Evolutionary conservation across 2,888 invertebrate genomes (phyloP), one percentile per base, ranked within the genome.

Genomic region (Melolontha melolontha): DNA sequence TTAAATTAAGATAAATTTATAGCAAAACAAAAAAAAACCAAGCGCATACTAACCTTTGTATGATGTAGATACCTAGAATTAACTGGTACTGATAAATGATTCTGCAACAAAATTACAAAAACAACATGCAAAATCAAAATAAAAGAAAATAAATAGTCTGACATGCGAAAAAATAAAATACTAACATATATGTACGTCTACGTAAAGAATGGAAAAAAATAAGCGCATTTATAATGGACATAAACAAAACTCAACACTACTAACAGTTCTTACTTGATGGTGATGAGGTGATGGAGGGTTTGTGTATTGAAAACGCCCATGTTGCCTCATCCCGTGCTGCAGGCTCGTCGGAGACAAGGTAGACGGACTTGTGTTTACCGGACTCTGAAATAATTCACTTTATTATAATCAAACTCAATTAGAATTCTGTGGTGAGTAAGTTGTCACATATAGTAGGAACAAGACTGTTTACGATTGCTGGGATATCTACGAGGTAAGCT

Each of bases 11-110:
- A 71, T 65, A 71, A 70, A 70, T 67, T 65, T 71, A 73, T 70
- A 73, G 70, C 74, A 75, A 77, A 73, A 76, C 74, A 47, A 39
- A n/a, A n/a, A n/a, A 6, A 44, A 5, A 59, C 5, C 5, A 34
- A 34, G 34, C 34, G 34, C 29, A n/a, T 81, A 86, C 86, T 84
- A 85, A 92, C 92, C 92, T 92, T 91, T 87, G 88, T 90, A 85
- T 89, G 90, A 87, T 91, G 91, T 82, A 90, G 91, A 86, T 89
- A 92, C 89, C 91, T 92, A 91, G 90, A 90, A 89, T 90, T 91
- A 89, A 90, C 89, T 87, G 92, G 92, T 88, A 92, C 92, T 89
- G 91, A 91, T 89, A 92, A 92, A 90, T 91, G 92, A 88, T 90
- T 92, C 92, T 92, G 92, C 87, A 92, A 92, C 91, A 91, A 84